Evolutionary conservation across 1,140 invertebrate genomes (phyloP), one percentile per base, ranked within the genome.

Genomic region (Drosophila paulistorum): DNA sequence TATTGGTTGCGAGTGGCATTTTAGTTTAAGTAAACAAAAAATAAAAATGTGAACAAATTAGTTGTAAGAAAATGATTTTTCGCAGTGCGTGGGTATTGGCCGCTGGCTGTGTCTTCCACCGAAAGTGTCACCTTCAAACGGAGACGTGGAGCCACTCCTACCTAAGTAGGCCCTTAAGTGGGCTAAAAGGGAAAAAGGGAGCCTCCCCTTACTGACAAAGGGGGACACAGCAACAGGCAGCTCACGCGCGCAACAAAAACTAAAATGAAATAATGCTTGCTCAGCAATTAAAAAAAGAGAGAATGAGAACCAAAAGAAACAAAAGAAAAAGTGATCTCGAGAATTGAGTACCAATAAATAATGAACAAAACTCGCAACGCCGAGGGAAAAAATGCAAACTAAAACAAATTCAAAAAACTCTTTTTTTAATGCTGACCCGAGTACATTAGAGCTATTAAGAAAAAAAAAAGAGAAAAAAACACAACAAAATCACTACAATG

Each of bases 81-180:
- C 41, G n/a, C 41, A 3, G 4, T n/a, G 41, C 4, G 41, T 42
- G 41, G 2, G 13, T 14, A 42, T 42, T 42, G 41, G 41, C 41
- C 41, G 41, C 41, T 42, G 41, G 41, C 41, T 42, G n/a, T 42
- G 41, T 42, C 11, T 42, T 42, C 41, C 41, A 42, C 41, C 41
- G 41, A 42, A 42, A 42, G 41, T 42, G 41, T 42, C 41, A 13
- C 41, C 11, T 42, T 42, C 41, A 42, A 42, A 11, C 13, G 41
- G 41, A 3, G 13, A n/a, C 41, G 41, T 42, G 41, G 41, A 42
- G 41, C 41, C 41, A 42, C 41, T 42, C 41, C 41, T 42, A 42
- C 41, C 41, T 42, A 42, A 42, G 41, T 42, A 42, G 41, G n/a
- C 11, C 41, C 41, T 3, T 42, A 42, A n/a, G 1, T 14, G 41